Percentiles rank a stretch among this genome's conserved stretches.
Conservation (phyloP, 2,797 vertebrate genomes). For the Astyanax mexicanus region DNA sequence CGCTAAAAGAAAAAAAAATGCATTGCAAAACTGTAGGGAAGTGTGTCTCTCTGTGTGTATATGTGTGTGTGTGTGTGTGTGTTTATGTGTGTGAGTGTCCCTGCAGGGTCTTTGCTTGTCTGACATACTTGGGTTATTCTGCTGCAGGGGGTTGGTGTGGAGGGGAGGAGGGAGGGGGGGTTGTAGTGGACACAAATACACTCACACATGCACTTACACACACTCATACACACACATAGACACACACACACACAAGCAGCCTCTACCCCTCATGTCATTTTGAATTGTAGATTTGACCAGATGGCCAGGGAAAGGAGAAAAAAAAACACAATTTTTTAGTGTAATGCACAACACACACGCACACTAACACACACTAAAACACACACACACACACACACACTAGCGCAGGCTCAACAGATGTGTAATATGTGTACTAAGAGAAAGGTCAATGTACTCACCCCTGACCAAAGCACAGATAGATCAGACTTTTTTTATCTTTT, state of each 20-base stretch:
- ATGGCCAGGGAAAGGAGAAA: slow-evolving; percentile 46
- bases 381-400: neutral
- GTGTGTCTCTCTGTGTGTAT: neutral
- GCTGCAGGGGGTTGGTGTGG: too few species aligned
- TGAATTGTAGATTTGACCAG: slow-evolving; percentile 60
- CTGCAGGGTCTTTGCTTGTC: slow-evolving; percentile 3
- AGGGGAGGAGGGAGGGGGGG: too few species aligned
- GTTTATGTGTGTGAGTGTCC: slow-evolving; percentile 2
- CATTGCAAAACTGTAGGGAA: neutral
- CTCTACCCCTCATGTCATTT: slow-evolving; percentile 45
- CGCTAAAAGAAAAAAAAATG: neutral
- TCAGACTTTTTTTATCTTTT: too few species aligned
- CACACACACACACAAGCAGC: slow-evolving; percentile 44
- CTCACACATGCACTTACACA: neutral
- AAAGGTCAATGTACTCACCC: slow-evolving; percentile 5
- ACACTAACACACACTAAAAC: neutral
- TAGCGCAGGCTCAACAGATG: neutral
- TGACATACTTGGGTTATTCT: slow-evolving; percentile 23
- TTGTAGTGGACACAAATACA: neutral
- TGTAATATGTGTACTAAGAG: neutral
- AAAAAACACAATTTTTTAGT: slow-evolving; percentile 19
- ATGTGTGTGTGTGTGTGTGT: neutral
- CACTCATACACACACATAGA: slow-evolving; percentile 23
- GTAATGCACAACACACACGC: neutral
- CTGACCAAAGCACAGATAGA: neutral